Conservation (phyloP, 2,113 vertebrate genomes). For the Trematomus loennbergii region DNA sequence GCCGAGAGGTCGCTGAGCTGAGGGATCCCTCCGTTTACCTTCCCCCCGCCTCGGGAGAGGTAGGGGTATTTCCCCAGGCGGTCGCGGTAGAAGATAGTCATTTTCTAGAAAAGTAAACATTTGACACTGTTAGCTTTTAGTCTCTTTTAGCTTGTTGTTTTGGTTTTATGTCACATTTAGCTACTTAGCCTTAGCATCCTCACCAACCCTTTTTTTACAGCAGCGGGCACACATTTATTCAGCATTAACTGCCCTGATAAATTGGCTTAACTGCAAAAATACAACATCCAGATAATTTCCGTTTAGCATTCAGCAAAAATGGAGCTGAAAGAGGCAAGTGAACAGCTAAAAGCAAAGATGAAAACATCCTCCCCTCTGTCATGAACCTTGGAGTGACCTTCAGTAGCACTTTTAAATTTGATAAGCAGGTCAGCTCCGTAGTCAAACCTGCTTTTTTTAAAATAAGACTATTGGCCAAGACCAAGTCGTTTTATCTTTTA, state of each 20-base stretch:
- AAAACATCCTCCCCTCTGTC: too few species aligned
- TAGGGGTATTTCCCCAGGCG: conserved; percentile 91
- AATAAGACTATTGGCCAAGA: too few species aligned
- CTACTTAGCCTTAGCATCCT: neutral
- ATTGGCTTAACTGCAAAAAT: too few species aligned
- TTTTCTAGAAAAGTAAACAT: conserved; percentile 77
- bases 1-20: conserved; percentile 78
- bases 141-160: conserved; percentile 4
- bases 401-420: too few species aligned
- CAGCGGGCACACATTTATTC: neutral
- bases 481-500: too few species aligned
- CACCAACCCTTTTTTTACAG: neutral
- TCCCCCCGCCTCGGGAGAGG: conserved; percentile 71
- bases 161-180: neutral
- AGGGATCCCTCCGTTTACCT: conserved; percentile 87
- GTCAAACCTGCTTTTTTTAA: too few species aligned
- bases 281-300: too few species aligned
- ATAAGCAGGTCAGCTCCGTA: too few species aligned
- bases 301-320: too few species aligned
- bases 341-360: too few species aligned
- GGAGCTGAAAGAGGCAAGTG: too few species aligned
- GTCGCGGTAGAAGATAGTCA: conserved; percentile 92
- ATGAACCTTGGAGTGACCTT: too few species aligned
- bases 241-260: neutral
- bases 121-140: neutral